Evolutionary conservation across 2,797 vertebrate genomes (phyloP).

Genomic region (Crypturellus tataupa): DNA sequence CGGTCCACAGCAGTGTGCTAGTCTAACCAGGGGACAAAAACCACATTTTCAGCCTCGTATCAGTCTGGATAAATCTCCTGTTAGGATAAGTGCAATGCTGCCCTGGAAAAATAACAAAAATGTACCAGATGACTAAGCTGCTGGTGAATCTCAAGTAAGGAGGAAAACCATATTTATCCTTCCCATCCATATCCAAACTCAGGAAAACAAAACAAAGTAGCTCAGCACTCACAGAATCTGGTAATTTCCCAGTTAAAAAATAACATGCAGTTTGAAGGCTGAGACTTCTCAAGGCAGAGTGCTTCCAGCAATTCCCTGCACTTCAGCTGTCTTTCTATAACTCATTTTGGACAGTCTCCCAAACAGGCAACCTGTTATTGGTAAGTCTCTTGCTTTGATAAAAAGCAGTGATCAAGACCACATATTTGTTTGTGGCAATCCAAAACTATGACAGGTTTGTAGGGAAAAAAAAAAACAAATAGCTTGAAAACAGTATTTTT

Average conservation of each 20-base stretch:
- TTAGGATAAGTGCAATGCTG: constrained; percentile 18
- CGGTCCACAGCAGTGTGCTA: background rate
- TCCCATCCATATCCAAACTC: background rate
- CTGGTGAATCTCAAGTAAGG: background rate
- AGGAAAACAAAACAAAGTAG: background rate
- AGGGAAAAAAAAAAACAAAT: too few species aligned
- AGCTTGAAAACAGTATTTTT: background rate
- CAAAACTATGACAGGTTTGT: background rate
- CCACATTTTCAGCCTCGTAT: constrained; percentile 35
- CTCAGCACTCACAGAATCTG: background rate
- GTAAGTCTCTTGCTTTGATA: background rate
- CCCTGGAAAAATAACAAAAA: constrained; percentile 20
- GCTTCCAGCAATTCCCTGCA: background rate
- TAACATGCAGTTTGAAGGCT: background rate
- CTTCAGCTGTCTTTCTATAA: background rate
- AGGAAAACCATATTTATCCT: background rate
- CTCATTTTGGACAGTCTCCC: background rate
- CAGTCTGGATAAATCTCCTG: constrained; percentile 21
- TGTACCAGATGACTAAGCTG: background rate
- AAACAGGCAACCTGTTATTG: too few species aligned
- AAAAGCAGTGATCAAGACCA: background rate
- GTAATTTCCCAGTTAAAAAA: background rate
- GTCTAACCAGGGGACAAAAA: constrained; percentile 16
- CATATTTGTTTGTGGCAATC: background rate
- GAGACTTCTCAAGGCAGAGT: background rate